Percentiles rank a stretch among this genome's conserved stretches.
Evolutionary conservation across 2,888 invertebrate genomes (phyloP).

Genomic region (Harpagoxenus sublaevis): DNA sequence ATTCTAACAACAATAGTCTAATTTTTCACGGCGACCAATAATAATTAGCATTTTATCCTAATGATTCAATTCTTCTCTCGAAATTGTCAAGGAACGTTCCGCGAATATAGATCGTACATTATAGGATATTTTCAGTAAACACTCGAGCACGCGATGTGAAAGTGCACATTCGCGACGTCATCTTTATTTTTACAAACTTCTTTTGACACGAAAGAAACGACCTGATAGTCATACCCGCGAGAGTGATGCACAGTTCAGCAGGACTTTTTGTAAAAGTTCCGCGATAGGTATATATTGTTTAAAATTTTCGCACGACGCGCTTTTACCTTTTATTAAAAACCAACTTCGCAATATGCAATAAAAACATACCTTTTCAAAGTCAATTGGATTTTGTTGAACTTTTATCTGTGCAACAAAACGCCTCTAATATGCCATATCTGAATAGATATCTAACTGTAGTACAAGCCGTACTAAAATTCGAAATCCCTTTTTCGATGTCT

Average conservation of each 20-base stretch:
- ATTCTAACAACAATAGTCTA: not conserved
- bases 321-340: not conserved
- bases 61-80: not conserved
- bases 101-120: not conserved
- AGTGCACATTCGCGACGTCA: constrained; percentile 14
- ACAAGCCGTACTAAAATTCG: not conserved
- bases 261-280: not conserved
- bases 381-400: not conserved
- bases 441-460: not conserved
- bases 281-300: not conserved
- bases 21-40: not conserved
- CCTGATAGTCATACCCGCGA: not conserved
- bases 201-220: not conserved
- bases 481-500: not conserved
- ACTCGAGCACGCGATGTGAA: constrained; percentile 11
- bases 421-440: not conserved
- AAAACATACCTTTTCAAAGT: constrained; percentile 8
- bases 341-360: constrained; percentile 1
- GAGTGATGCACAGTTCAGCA: not conserved
- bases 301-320: not conserved
- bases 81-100: not conserved
- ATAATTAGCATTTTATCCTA: not conserved
- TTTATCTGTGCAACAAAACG: not conserved
- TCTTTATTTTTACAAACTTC: constrained; percentile 20
- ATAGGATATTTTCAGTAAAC: not conserved